Conservation (phyloP, 2,888 invertebrate genomes). For the Nesidiocoris tenuis region DNA sequence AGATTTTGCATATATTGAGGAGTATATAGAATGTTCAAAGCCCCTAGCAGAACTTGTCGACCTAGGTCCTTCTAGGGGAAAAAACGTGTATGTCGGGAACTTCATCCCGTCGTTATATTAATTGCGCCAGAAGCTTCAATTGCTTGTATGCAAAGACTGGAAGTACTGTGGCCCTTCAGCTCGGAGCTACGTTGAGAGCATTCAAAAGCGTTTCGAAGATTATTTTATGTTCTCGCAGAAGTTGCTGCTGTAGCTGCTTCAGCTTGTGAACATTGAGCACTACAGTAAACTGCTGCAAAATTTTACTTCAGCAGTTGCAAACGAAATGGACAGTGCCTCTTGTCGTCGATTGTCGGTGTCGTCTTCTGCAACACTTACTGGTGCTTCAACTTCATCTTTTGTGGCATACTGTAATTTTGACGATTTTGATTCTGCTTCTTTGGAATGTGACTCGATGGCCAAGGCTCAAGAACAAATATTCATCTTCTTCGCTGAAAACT, state of each 20-base stretch:
- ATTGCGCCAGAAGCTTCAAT: neutral
- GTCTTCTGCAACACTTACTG: neutral
- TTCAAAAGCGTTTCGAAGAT: neutral
- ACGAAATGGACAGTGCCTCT: neutral
- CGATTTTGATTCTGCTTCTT: neutral
- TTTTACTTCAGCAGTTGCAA: constrained; percentile 1
- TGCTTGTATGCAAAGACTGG: neutral
- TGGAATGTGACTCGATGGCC: neutral
- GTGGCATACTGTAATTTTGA: neutral
- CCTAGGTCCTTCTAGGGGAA: too few relatives aligned
- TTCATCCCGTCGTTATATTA: neutral
- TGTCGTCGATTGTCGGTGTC: neutral
- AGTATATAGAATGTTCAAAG: constrained; percentile 2
- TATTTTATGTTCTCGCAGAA: constrained; percentile 11
- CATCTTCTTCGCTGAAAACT: constrained; percentile 4
- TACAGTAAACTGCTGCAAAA: constrained; percentile 1
- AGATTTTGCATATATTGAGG: constrained; percentile 22
- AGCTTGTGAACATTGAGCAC: neutral
- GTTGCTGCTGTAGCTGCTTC: constrained; percentile 13
- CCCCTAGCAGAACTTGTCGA: constrained; percentile 8
- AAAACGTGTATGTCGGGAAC: neutral
- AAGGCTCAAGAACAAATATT: constrained; percentile 7
- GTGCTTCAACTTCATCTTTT: neutral
- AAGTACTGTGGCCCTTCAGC: constrained; percentile 3
- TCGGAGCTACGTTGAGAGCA: neutral